Conservation (phyloP, 1,140 invertebrate genomes). For the Drosophila murphyi region DNA sequence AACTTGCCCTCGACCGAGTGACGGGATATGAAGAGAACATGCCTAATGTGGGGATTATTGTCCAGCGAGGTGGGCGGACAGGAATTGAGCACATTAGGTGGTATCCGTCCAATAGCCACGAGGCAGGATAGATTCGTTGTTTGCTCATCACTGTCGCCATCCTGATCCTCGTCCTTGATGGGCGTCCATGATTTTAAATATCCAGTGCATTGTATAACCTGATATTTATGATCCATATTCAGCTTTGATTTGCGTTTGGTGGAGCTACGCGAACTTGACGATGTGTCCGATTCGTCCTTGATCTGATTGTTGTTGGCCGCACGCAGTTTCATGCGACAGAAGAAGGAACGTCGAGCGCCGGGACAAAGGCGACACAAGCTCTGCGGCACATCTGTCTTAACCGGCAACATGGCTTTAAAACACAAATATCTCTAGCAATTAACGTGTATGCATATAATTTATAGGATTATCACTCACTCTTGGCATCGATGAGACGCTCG, state of each 20-base stretch:
- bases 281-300: slow-evolving; percentile 91
- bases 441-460: neutral
- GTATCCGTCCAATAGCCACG: slow-evolving; percentile 91
- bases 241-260: slow-evolving; percentile 89
- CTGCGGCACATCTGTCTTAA: slow-evolving; percentile 93
- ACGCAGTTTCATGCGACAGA: slow-evolving; percentile 96
- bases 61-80: slow-evolving; percentile 79
- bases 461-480: slow-evolving; percentile 89
- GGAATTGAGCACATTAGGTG: slow-evolving; percentile 86
- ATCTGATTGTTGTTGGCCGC: slow-evolving; percentile 85
- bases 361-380: slow-evolving; percentile 91
- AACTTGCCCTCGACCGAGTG: slow-evolving; percentile 98
- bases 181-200: slow-evolving; percentile 97
- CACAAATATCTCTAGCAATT: neutral
- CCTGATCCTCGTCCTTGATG: slow-evolving; percentile 89
- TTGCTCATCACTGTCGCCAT: slow-evolving; percentile 89
- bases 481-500: slow-evolving; percentile 95
- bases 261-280: slow-evolving; percentile 87
- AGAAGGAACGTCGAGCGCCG: slow-evolving; percentile 95
- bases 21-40: slow-evolving; percentile 91
- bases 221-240: slow-evolving; percentile 89
- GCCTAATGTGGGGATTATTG: slow-evolving; percentile 85
- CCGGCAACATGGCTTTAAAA: slow-evolving; percentile 93
- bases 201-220: slow-evolving; percentile 94
- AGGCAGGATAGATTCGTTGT: slow-evolving; percentile 93